Evolutionary conservation across 2,797 vertebrate genomes (phyloP).

Genomic region (Anisognathus igniventris): DNA sequence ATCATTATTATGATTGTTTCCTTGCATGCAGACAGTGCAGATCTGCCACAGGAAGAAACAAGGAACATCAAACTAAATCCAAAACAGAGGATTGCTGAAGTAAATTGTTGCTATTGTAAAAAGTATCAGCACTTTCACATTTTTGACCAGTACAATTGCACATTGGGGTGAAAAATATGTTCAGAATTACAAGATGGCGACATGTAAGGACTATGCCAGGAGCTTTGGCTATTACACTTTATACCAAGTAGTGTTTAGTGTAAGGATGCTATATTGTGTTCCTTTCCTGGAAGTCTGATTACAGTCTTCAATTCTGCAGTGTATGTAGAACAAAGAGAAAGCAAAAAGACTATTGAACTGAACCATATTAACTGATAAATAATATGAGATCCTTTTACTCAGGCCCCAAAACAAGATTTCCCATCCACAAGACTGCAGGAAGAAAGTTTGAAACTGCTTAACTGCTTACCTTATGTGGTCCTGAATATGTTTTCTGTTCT

Average conservation of each 20-base stretch:
- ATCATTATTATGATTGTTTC: not conserved
- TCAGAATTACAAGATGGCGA: not conserved
- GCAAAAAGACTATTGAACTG: not conserved
- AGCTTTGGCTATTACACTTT: not conserved
- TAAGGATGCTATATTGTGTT: not conserved
- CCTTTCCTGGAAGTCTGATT: not conserved
- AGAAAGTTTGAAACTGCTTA: not conserved
- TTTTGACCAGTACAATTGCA: not conserved
- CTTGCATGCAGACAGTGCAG: not conserved
- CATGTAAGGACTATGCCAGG: not conserved
- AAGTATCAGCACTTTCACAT: not conserved
- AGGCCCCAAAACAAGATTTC: not conserved
- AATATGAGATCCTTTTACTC: not conserved
- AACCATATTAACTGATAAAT: not conserved
- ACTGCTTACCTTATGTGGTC: not conserved
- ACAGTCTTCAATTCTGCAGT: not conserved
- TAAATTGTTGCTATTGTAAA: too few species aligned
- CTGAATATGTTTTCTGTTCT: not conserved
- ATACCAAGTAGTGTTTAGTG: not conserved
- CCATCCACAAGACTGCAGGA: not conserved
- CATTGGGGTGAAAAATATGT: not conserved
- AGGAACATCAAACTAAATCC: not conserved
- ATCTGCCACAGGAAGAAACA: not conserved
- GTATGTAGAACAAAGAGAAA: not conserved
- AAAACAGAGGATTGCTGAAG: not conserved